A percentile compares a stretch with the other conserved stretches of the same genome.
These are phyloP conservation scores for Rhabdornis inornatus DNA, from an alignment of 2,113 vertebrate species.

Conservation along the genomic window DNA sequence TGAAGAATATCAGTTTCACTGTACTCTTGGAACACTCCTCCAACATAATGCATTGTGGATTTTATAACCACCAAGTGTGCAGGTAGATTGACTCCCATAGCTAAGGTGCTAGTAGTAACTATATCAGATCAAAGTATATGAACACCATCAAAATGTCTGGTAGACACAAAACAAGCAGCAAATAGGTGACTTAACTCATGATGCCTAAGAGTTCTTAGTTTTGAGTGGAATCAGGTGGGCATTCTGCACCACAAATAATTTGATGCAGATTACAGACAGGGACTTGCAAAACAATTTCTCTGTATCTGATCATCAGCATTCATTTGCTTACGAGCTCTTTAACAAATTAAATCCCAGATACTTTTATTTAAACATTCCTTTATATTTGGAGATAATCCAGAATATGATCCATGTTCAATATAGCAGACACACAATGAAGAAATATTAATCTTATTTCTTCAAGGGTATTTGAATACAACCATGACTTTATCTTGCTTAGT, in stretches of 20 bases:
- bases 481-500: not conserved
- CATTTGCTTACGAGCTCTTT: not conserved
- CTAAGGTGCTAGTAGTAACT: slow-evolving; percentile 97
- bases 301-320: not conserved
- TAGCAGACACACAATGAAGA: not conserved
- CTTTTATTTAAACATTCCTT: not conserved
- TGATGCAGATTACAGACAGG: not conserved
- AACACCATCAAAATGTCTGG: not conserved
- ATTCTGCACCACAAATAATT: not conserved
- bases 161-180: not conserved
- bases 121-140: slow-evolving; percentile 50
- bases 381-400: not conserved
- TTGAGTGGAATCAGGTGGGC: not conserved
- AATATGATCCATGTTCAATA: not conserved
- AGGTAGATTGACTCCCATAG: slow-evolving; percentile 97
- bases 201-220: not conserved
- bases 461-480: not conserved
- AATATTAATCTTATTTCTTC: not conserved
- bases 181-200: not conserved
- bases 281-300: not conserved
- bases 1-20: slow-evolving; percentile 94
- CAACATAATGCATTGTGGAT: slow-evolving; percentile 92
- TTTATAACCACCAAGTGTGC: slow-evolving; percentile 97
- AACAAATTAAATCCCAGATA: not conserved
- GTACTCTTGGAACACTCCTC: slow-evolving; percentile 93